Evolutionary conservation across 2,797 vertebrate genomes (phyloP).

Genomic region (Pygocentrus nattereri): DNA sequence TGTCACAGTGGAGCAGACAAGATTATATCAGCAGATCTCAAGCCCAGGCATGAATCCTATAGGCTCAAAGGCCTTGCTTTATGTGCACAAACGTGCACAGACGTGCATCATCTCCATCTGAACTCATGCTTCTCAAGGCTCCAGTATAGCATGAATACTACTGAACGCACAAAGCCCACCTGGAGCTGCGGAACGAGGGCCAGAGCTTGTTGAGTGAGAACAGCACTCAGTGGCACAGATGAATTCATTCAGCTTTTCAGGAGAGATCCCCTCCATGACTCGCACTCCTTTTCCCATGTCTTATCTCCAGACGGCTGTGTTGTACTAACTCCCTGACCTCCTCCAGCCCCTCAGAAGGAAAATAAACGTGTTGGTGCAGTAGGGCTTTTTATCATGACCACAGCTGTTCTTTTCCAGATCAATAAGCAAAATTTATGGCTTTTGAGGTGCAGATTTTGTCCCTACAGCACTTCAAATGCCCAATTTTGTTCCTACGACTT

Average conservation of each 20-base stretch:
- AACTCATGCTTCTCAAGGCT: too few species aligned
- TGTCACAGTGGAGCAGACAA: not conserved
- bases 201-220: not conserved
- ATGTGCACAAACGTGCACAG: not conserved
- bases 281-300: not conserved
- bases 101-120: not conserved
- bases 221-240: not conserved
- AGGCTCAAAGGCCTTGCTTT: not conserved
- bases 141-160: not conserved
- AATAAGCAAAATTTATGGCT: not conserved
- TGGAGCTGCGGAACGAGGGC: not conserved
- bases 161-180: not conserved
- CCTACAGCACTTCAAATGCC: not conserved
- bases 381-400: not conserved
- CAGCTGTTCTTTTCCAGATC: too few species aligned
- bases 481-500: not conserved
- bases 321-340: not conserved
- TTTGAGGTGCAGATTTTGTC: not conserved
- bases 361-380: not conserved
- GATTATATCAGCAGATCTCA: not conserved
- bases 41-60: constrained; percentile 8
- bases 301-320: not conserved
- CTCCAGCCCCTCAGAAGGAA: not conserved
- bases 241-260: not conserved
- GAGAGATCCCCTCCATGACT: not conserved